phyloP scores from a whole-genome alignment of 2,888 invertebrate genomes.

The Ennomos quercinarius region DNA sequence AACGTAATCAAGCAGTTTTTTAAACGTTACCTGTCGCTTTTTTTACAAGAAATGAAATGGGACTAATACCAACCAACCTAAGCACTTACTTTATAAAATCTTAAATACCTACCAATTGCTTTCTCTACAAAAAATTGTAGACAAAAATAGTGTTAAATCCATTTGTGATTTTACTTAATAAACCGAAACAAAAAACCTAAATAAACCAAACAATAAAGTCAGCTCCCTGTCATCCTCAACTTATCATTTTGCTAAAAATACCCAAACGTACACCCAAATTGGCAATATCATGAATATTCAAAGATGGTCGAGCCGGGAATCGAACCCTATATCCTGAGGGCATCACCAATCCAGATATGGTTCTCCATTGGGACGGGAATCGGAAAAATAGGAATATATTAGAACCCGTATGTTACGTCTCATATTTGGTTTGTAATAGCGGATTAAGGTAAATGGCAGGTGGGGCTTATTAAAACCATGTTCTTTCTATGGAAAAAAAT shows the following conservation, averaged over 20 bases:
- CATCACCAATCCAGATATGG: slow-evolving; percentile 18
- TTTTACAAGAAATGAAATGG: too few species aligned
- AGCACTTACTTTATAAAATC: too few species aligned
- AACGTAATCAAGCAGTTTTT: too few species aligned
- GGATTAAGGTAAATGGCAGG: slow-evolving; percentile 6
- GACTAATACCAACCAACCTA: too few species aligned
- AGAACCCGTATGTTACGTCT: slow-evolving; percentile 28
- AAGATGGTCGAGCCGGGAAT: slow-evolving; percentile 26
- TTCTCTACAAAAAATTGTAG: too few species aligned
- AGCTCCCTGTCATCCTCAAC: not conserved
- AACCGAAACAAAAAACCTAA: too few species aligned
- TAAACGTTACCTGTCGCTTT: too few species aligned
- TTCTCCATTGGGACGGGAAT: slow-evolving; percentile 11
- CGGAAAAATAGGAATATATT: slow-evolving; percentile 35
- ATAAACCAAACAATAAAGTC: too few species aligned
- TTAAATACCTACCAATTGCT: too few species aligned
- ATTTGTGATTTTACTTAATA: too few species aligned
- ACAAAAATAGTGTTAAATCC: too few species aligned
- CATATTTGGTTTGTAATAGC: slow-evolving; percentile 22
- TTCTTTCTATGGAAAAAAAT: not conserved
- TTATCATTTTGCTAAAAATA: slow-evolving; percentile 10
- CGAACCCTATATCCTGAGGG: slow-evolving; percentile 38
- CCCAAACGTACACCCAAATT: slow-evolving; percentile 16
- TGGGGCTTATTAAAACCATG: not conserved
- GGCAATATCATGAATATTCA: slow-evolving; percentile 39